Evolutionary conservation across 2,888 invertebrate genomes (phyloP).

Genomic region (Psococerastis gibbosa): DNA sequence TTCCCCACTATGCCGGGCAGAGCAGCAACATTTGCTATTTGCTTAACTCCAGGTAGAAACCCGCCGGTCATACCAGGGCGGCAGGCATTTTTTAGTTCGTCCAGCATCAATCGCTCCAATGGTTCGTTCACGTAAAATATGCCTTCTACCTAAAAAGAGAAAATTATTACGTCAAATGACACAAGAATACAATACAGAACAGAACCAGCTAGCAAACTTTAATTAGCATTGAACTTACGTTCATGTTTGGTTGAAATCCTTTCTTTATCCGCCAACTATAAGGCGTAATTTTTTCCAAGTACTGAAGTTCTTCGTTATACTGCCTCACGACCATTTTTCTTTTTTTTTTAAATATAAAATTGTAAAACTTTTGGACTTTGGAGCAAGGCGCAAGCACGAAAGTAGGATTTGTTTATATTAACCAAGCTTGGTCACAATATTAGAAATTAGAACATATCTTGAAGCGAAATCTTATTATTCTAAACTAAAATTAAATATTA

Average conservation of each 20-base stretch:
- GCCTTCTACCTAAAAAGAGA: constrained; percentile 60
- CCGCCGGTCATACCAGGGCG: constrained; percentile 82
- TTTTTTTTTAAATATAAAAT: too few relatives aligned
- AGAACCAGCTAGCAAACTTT: too few relatives aligned
- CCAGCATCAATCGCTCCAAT: constrained; percentile 90
- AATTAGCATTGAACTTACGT: too few relatives aligned
- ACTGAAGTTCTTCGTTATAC: constrained; percentile 86
- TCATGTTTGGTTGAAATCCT: constrained; percentile 99
- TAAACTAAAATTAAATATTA: too few relatives aligned
- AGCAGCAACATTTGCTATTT: constrained; percentile 97
- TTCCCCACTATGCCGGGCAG: constrained; percentile 88
- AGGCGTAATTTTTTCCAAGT: constrained; percentile 70
- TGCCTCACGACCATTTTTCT: constrained; percentile 75
- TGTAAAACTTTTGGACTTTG: too few relatives aligned
- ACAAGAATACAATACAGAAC: too few relatives aligned
- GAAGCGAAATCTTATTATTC: too few relatives aligned
- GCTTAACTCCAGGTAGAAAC: constrained; percentile 95
- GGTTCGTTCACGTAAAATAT: constrained; percentile 87
- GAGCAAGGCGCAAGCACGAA: too few relatives aligned
- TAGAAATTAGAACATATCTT: too few relatives aligned
- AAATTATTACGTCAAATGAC: constrained; percentile 1
- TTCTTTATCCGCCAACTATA: constrained; percentile 89
- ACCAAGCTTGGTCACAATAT: too few relatives aligned
- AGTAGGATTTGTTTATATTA: too few relatives aligned
- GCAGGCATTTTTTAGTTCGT: constrained; percentile 81